A percentile compares a stretch with the other conserved stretches of the same genome.
These are phyloP conservation scores for Gorsachius magnificus DNA, from an alignment of 2,797 vertebrate species.

Conservation along the genomic window DNA sequence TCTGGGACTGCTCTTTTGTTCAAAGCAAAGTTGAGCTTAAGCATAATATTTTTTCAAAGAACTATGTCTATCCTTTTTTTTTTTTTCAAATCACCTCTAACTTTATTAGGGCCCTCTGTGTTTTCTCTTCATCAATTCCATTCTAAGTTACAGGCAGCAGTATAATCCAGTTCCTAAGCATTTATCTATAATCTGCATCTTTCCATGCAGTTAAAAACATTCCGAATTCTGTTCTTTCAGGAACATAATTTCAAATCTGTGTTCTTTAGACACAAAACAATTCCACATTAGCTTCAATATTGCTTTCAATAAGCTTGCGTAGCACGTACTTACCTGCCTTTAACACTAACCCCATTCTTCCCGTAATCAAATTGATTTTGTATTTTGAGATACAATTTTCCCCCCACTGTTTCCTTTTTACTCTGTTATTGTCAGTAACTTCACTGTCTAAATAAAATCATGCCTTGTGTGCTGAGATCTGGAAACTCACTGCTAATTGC, in stretches of 20 bases:
- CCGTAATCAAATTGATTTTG: not conserved
- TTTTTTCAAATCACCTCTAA: not conserved
- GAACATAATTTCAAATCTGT: not conserved
- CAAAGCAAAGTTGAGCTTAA: not conserved
- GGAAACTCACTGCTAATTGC: constrained; percentile 31
- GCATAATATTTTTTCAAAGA: not conserved
- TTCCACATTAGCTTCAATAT: not conserved
- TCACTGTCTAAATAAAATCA: not conserved
- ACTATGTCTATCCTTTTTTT: not conserved
- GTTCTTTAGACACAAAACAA: not conserved
- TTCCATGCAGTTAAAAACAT: not conserved
- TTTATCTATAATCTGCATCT: not conserved
- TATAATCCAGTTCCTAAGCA: not conserved
- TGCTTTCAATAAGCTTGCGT: not conserved
- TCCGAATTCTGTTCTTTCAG: not conserved
- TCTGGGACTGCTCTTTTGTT: not conserved
- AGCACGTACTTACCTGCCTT: not conserved
- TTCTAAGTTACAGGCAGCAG: not conserved
- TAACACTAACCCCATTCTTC: not conserved
- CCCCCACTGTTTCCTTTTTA: not conserved
- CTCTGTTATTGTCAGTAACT: not conserved
- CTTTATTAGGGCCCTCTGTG: not conserved
- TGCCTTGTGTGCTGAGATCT: not conserved
- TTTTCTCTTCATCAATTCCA: not conserved
- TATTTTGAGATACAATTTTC: not conserved